These are phyloP conservation scores for Tipula unca DNA, from an alignment of 2,888 invertebrate species.

Conservation along the genomic window DNA sequence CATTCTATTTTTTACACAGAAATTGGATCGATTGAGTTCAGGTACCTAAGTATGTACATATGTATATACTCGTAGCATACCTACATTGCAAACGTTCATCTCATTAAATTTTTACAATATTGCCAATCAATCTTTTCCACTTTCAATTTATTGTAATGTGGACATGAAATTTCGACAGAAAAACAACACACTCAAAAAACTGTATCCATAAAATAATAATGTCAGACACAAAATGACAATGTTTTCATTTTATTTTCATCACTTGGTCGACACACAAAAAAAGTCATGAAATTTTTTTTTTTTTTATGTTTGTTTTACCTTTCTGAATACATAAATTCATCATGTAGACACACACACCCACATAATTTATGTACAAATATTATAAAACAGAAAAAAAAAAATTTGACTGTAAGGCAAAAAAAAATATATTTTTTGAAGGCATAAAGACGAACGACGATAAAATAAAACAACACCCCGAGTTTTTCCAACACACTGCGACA, in stretches of 20 bases:
- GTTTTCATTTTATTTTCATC: background rate
- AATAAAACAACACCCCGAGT: background rate
- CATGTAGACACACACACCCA: background rate
- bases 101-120: background rate
- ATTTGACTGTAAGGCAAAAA: background rate
- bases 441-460: no score
- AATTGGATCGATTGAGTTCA: background rate
- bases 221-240: background rate
- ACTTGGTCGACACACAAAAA: background rate
- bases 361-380: background rate
- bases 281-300: background rate
- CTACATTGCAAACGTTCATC: background rate
- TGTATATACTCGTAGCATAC: no score
- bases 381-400: background rate
- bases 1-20: background rate
- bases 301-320: background rate
- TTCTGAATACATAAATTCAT: background rate
- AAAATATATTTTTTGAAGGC: background rate
- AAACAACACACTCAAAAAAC: background rate
- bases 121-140: background rate
- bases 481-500: background rate
- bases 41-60: background rate
- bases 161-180: background rate
- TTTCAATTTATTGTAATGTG: background rate
- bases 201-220: background rate